Evolutionary conservation across 2,888 invertebrate genomes (phyloP).

Genomic region (Folsomia candida): DNA sequence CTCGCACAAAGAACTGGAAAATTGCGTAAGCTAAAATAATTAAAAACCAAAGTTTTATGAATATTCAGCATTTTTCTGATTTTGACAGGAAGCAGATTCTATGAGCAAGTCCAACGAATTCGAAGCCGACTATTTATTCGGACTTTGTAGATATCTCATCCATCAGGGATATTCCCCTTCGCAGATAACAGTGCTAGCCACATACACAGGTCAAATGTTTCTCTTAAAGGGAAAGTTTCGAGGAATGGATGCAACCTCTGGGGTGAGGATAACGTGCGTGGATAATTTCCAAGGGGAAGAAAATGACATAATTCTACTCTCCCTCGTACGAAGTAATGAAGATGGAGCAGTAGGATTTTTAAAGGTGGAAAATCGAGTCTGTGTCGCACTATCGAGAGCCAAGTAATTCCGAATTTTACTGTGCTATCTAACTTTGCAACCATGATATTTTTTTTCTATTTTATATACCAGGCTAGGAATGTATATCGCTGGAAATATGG

Average conservation of each 20-base stretch:
- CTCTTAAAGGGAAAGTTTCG: constrained; percentile 58
- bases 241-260: neutral
- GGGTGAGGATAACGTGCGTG: too few species aligned
- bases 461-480: constrained; percentile 57
- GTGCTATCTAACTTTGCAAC: too few species aligned
- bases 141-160: constrained; percentile 63
- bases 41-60: too few species aligned
- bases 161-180: constrained; percentile 61
- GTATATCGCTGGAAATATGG: constrained; percentile 69
- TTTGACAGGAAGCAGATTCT: constrained; percentile 55
- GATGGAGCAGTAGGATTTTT: constrained; percentile 70
- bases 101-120: constrained; percentile 64
- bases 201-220: constrained; percentile 69
- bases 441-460: neutral
- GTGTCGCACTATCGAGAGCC: constrained; percentile 75
- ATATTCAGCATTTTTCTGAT: neutral
- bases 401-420: constrained; percentile 53
- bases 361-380: constrained; percentile 67
- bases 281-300: constrained; percentile 83
- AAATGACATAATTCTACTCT: constrained; percentile 72
- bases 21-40: too few species aligned
- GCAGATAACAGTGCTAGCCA: constrained; percentile 71
- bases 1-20: constrained; percentile 61
- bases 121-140: constrained; percentile 65
- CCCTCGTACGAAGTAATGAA: constrained; percentile 72